A percentile compares a stretch with the other conserved stretches of the same genome.
Evolutionary conservation across 2,888 invertebrate species (phyloP).

Genomic region (Spodoptera littoralis): DNA sequence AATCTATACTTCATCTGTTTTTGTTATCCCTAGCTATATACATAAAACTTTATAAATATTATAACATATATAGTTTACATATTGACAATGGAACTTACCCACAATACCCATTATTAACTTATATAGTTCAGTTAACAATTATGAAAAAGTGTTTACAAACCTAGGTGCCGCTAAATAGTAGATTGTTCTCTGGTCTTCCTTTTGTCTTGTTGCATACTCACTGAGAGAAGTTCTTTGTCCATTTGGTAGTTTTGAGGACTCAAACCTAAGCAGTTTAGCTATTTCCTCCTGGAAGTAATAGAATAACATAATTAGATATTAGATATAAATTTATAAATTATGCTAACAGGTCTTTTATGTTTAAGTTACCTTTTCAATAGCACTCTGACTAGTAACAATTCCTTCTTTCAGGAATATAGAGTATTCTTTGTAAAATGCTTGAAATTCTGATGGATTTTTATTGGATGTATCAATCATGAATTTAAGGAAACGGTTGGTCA

Average conservation of each 20-base stretch:
- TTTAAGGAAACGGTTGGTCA: conserved; percentile 94
- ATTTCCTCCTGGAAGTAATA: conserved; percentile 92
- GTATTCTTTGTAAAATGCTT: conserved; percentile 97
- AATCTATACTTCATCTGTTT: too few relatives aligned
- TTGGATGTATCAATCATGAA: conserved; percentile 95
- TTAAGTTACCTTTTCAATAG: conserved; percentile 92
- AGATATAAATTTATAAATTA: background rate
- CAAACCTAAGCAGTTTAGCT: conserved; percentile 96
- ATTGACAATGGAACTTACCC: too few relatives aligned
- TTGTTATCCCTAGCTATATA: too few relatives aligned
- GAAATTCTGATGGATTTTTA: conserved; percentile 94
- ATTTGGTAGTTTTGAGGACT: conserved; percentile 93
- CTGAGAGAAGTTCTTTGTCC: conserved; percentile 93
- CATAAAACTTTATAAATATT: too few relatives aligned
- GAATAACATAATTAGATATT: background rate
- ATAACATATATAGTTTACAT: too few relatives aligned
- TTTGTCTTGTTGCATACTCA: conserved; percentile 94
- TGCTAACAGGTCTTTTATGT: background rate
- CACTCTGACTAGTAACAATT: conserved; percentile 95
- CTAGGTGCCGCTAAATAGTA: conserved; percentile 98
- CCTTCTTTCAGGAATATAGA: conserved; percentile 98
- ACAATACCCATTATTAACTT: too few relatives aligned
- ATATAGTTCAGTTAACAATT: too few relatives aligned
- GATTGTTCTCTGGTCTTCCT: conserved; percentile 94
- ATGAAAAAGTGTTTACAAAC: conserved; percentile 77